A percentile compares a stretch with the other conserved stretches of the same genome.
Conservation (phyloP, 2,797 vertebrate species). For the Balearica regulorum region DNA sequence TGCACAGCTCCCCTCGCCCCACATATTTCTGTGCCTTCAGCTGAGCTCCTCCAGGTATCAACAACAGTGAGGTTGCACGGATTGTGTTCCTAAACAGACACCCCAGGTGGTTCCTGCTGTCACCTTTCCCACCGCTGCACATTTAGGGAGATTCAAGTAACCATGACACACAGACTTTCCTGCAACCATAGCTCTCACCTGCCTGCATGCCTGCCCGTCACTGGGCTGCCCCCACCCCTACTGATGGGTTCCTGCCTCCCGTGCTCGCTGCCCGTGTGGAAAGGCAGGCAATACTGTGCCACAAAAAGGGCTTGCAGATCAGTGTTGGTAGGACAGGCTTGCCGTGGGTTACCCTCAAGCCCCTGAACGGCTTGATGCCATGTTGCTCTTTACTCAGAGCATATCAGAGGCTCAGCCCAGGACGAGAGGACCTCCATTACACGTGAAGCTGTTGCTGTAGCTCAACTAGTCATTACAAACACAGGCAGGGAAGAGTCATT, state of each 20-base stretch:
- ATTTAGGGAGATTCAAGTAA: not conserved
- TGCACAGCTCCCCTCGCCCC: not conserved
- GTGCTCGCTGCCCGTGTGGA: accelerated
- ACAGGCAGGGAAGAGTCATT: not conserved
- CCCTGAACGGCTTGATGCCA: not conserved
- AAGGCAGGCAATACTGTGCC: not conserved
- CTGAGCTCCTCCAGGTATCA: not conserved
- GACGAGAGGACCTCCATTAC: accelerated
- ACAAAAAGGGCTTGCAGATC: not conserved
- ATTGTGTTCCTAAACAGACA: not conserved
- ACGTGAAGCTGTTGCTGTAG: not conserved
- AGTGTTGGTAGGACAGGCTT: not conserved
- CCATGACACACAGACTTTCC: not conserved
- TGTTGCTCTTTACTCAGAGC: not conserved
- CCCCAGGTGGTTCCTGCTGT: not conserved
- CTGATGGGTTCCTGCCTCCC: accelerated
- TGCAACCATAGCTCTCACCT: not conserved
- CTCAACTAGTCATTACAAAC: not conserved
- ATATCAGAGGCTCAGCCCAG: not conserved
- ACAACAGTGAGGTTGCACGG: accelerated
- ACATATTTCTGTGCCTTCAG: not conserved
- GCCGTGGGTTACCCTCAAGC: not conserved
- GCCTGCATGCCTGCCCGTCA: not conserved
- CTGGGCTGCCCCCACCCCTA: not conserved
- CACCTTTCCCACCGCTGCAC: not conserved